Conservation (phyloP, 2,797 vertebrate species). For the Rhodeus uyekii region DNA sequence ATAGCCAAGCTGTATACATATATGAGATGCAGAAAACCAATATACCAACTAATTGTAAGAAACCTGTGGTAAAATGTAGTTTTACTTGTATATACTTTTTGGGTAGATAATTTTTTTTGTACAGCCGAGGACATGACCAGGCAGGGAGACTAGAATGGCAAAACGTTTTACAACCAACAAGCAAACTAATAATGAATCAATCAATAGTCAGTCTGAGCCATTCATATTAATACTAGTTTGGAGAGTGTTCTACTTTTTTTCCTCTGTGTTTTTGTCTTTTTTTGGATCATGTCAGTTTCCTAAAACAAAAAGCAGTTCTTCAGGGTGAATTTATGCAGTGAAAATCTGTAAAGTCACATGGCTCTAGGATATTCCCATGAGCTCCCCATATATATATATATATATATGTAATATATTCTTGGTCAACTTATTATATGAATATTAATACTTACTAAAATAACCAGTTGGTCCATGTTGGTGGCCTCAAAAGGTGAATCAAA, state of each 20-base stretch:
- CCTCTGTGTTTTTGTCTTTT: too few relatives aligned
- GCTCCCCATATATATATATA: background rate
- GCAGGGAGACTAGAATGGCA: slow-evolving; percentile 60
- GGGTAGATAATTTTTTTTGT: slow-evolving; percentile 69
- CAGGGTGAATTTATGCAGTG: background rate
- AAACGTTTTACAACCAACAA: slow-evolving; percentile 34
- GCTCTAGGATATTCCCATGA: background rate
- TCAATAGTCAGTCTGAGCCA: slow-evolving; percentile 53
- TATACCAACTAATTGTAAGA: slow-evolving; percentile 70
- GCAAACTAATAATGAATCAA: slow-evolving; percentile 45
- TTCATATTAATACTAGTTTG: slow-evolving; percentile 23
- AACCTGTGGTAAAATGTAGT: slow-evolving; percentile 72
- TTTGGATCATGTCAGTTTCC: slow-evolving; percentile 9
- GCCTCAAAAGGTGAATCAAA: background rate
- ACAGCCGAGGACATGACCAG: slow-evolving; percentile 67
- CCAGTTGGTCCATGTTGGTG: background rate
- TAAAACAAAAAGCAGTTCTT: background rate
- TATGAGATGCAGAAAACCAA: slow-evolving; percentile 70
- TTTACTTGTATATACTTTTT: slow-evolving; percentile 77
- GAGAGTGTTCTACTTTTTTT: slow-evolving; percentile 12
- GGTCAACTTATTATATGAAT: background rate
- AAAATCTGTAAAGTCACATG: background rate
- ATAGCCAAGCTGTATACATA: slow-evolving; percentile 70
- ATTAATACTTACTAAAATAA: slow-evolving; percentile 1
- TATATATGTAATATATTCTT: background rate